Base-by-base conservation (phyloP, 2,797 vertebrate genomes). In the Pempheris klunzingeri region DNA sequence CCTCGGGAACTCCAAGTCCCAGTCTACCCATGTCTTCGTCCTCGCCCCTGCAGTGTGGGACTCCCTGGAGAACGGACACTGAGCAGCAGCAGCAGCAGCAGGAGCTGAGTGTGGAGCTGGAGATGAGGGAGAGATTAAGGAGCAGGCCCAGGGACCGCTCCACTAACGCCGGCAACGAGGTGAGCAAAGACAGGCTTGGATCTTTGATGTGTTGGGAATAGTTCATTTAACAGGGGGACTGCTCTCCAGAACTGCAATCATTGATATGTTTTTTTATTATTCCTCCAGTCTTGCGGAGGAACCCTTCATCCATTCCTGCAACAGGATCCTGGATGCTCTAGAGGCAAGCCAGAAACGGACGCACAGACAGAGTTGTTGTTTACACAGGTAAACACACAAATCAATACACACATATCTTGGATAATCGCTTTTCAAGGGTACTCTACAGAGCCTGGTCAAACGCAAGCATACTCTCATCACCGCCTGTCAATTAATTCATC, bases 301-400 rank as follows among this genome's bases (percentile, higher is more conserved):
- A 81, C 93, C 67, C 93, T 95, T 58, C 95, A 96, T 94, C 94
- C 93, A 0, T 96, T 95, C 94, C 94, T 96, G 94, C 95, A 95
- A 94, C 94, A 95, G 94, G 95, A 95, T 65, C 78, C 91, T 52
- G 93, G 93, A 90, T 91, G 88, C 77, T 71, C 72, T 9, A 87
- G 50, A 78, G 78, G 76, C 41, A 92, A 89, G 60, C 4, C 44
- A 53, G 89, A 90, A 55, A 71, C 32, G 26, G 80, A 88, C 1
- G 46, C 81, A 49, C 87, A 87, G 59, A 72, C 88, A 12, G 93
- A 94, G 50, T 85, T 91, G 75, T 65, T 94, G 78, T 91, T 92
- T 71, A 90, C 88, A 44, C 92, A 93, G 92, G 93, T 93, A 83
- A 83, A 73, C 67, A 61, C 43, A 70, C 47, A 66, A 59, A 68